phyloP scores from a whole-genome alignment of 2,113 vertebrate species.

The Odontesthes bonariensis region DNA sequence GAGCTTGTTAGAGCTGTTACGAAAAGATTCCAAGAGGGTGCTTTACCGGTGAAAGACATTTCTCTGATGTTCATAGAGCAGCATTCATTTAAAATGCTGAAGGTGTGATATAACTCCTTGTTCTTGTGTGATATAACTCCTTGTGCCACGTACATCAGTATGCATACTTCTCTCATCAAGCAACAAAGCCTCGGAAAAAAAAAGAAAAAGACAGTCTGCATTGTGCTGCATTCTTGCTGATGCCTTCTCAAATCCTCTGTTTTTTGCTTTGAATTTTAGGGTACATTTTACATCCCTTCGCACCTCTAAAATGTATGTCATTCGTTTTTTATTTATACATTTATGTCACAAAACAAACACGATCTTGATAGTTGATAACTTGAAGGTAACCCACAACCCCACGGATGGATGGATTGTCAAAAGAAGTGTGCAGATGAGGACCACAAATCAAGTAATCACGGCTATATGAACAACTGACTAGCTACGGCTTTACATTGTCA shows the following conservation, averaged over 20 bases:
- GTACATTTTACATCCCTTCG: neutral
- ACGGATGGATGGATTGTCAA: no score
- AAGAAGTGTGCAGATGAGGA: neutral
- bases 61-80: conserved; percentile 1
- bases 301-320: no score
- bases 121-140: neutral
- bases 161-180: neutral
- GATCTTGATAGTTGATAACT: neutral
- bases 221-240: neutral
- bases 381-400: no score
- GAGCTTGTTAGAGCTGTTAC: conserved; percentile 7
- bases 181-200: neutral
- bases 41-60: conserved; percentile 7
- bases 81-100: conserved; percentile 43
- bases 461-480: neutral
- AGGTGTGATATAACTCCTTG: neutral
- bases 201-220: neutral
- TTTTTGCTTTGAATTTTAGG: no score
- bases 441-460: neutral
- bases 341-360: neutral
- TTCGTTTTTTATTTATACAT: no score
- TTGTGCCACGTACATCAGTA: neutral
- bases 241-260: neutral
- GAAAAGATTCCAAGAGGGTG: conserved; percentile 1
- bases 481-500: neutral